These are phyloP conservation scores for Drosophila pseudoobscura DNA, from an alignment of 1,140 invertebrate genomes.

Conservation along the genomic window DNA sequence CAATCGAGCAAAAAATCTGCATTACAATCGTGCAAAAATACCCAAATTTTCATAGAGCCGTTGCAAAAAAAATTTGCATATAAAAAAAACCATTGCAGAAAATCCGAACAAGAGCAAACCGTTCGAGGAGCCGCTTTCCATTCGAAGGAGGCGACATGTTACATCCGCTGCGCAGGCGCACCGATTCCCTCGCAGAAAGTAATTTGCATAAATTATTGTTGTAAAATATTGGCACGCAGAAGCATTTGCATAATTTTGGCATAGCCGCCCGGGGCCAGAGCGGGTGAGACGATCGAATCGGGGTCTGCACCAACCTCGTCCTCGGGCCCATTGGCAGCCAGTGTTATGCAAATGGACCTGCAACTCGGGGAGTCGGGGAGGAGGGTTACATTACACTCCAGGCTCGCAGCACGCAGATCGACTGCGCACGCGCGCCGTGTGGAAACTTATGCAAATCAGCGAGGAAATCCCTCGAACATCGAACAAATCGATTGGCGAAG, in stretches of 20 bases:
- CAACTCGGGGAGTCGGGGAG: conserved; percentile 25
- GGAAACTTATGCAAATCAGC: conserved; percentile 72
- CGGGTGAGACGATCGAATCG: conserved; percentile 28
- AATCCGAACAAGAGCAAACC: conserved; percentile 54
- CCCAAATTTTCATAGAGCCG: conserved; percentile 43
- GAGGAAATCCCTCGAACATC: conserved; percentile 45
- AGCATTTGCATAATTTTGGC: conserved; percentile 76
- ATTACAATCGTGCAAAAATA: conserved; percentile 77
- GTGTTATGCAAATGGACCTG: conserved; percentile 82
- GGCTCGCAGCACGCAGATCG: conserved; percentile 11
- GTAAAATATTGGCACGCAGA: conserved; percentile 71
- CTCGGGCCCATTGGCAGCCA: conserved; percentile 33
- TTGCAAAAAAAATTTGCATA: conserved; percentile 67
- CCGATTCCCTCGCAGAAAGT: conserved; percentile 36
- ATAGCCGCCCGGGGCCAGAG: conserved; percentile 26
- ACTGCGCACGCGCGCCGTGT: conserved; percentile 64
- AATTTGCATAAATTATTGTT: conserved; percentile 80
- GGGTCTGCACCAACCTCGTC: conserved; percentile 37
- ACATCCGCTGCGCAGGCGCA: conserved; percentile 63
- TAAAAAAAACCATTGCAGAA: conserved; percentile 66
- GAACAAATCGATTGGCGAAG: conserved; percentile 58
- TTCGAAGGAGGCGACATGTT: conserved; percentile 54
- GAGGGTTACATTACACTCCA: conserved; percentile 33
- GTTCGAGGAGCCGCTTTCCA: conserved; percentile 32
- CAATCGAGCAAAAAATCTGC: conserved; percentile 77